phyloP scores from a whole-genome alignment of 2,797 vertebrate genomes.

The Rhodeus uyekii region DNA sequence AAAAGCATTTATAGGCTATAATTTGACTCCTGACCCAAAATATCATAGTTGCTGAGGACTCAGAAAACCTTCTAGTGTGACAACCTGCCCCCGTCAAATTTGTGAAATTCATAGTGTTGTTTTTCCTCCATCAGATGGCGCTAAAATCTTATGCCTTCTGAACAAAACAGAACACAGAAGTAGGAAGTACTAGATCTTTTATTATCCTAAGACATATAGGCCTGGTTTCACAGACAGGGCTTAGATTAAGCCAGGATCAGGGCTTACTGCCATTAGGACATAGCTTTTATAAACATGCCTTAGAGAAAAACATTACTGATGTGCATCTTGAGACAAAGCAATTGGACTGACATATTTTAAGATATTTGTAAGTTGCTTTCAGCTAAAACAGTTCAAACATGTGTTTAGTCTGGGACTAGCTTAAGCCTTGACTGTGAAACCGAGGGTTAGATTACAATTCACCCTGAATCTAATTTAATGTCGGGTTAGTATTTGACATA shows the following conservation, averaged over 20 bases:
- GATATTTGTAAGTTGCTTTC: not conserved
- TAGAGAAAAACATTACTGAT: not conserved
- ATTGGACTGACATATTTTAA: not conserved
- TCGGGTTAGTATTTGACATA: not conserved
- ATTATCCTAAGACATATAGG: not conserved
- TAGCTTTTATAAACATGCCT: not conserved
- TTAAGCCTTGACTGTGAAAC: not conserved
- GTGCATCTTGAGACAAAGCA: not conserved
- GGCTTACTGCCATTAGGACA: not conserved
- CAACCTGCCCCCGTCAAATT: not conserved
- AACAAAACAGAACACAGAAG: not conserved
- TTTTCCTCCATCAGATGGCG: not conserved
- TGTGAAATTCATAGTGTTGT: not conserved
- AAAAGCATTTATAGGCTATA: not conserved
- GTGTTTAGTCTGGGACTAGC: too few species aligned
- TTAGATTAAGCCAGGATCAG: not conserved
- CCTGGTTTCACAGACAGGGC: not conserved
- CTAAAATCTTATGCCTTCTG: not conserved
- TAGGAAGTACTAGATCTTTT: not conserved
- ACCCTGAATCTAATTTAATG: not conserved
- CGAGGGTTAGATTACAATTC: not conserved
- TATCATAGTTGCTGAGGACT: not conserved
- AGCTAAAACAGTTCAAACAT: too few species aligned
- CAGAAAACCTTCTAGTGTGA: not conserved
- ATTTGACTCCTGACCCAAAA: not conserved